A percentile compares a stretch with the other conserved stretches of the same genome.
Conservation (phyloP, 2,888 invertebrate species). For the Eucera pruinosa region DNA sequence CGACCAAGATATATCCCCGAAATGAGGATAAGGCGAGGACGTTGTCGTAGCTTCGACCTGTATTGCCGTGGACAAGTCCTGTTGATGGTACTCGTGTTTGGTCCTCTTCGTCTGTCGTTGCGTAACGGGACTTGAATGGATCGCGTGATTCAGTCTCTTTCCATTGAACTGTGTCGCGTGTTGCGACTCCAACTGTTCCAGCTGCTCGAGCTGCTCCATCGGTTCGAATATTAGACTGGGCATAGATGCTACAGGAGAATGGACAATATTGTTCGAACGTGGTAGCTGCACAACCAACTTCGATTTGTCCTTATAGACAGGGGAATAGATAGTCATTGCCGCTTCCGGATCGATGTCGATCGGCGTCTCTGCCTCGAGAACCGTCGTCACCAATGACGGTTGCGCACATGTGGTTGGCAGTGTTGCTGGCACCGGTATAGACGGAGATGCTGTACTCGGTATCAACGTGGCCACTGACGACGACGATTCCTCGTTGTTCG, state of each 20-base stretch:
- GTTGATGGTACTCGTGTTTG: constrained; percentile 77
- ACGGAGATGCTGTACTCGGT: constrained; percentile 66
- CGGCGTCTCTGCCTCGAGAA: constrained; percentile 76
- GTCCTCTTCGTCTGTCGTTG: constrained; percentile 68
- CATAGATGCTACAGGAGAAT: constrained; percentile 75
- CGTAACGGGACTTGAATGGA: constrained; percentile 66
- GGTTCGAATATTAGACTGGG: constrained; percentile 77
- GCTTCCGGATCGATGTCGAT: constrained; percentile 75
- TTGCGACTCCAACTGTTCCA: constrained; percentile 73
- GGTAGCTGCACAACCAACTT: constrained; percentile 78
- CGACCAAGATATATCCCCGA: constrained; percentile 82
- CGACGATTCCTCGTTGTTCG: constrained; percentile 63
- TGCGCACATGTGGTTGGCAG: constrained; percentile 71
- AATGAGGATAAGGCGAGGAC: constrained; percentile 80
- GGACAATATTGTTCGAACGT: constrained; percentile 69
- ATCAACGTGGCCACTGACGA: constrained; percentile 71
- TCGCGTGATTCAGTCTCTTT: constrained; percentile 75
- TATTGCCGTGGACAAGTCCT: constrained; percentile 76
- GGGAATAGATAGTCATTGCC: constrained; percentile 78
- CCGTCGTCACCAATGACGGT: constrained; percentile 61
- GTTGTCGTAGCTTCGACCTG: constrained; percentile 82
- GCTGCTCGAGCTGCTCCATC: constrained; percentile 74
- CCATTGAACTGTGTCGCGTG: constrained; percentile 75
- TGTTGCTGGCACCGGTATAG: constrained; percentile 69
- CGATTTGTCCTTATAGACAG: constrained; percentile 77